phyloP scores from a whole-genome alignment of 2,888 invertebrate species.

The Lepidochrysops patricia region DNA sequence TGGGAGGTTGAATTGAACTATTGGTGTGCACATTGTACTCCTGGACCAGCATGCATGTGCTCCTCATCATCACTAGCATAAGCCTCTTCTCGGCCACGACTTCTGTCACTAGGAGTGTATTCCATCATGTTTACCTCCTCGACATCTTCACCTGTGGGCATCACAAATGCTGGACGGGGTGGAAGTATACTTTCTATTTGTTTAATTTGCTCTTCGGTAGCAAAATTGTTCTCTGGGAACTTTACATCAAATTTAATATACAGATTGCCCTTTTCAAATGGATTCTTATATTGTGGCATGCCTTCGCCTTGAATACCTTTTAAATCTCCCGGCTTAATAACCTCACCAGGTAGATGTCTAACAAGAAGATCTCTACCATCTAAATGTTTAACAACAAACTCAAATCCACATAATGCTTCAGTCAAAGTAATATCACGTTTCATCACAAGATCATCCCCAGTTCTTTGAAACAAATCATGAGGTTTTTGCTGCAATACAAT shows the following conservation, averaged over 20 bases:
- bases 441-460: slow-evolving; percentile 82
- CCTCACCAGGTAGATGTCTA: slow-evolving; percentile 84
- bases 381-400: slow-evolving; percentile 88
- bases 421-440: slow-evolving; percentile 85
- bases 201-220: slow-evolving; percentile 77
- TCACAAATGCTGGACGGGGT: slow-evolving; percentile 78
- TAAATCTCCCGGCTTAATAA: slow-evolving; percentile 87
- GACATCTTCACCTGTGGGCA: slow-evolving; percentile 86
- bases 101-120: slow-evolving; percentile 77
- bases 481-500: slow-evolving; percentile 88
- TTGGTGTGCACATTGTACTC: slow-evolving; percentile 89
- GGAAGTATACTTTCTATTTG: slow-evolving; percentile 85
- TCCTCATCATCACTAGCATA: slow-evolving; percentile 80
- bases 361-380: slow-evolving; percentile 90
- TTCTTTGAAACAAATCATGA: slow-evolving; percentile 86
- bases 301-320: slow-evolving; percentile 89
- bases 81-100: slow-evolving; percentile 76
- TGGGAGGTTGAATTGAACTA: slow-evolving; percentile 64
- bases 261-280: slow-evolving; percentile 90
- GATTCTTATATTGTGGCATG: slow-evolving; percentile 90
- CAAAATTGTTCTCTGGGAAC: slow-evolving; percentile 89
- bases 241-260: slow-evolving; percentile 89
- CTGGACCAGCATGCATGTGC: slow-evolving; percentile 72
- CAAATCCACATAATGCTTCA: slow-evolving; percentile 93
- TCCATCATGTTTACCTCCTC: slow-evolving; percentile 90